phyloP scores from a whole-genome alignment of 2,797 vertebrate species.

The Paratrypauchen microcephalus region DNA sequence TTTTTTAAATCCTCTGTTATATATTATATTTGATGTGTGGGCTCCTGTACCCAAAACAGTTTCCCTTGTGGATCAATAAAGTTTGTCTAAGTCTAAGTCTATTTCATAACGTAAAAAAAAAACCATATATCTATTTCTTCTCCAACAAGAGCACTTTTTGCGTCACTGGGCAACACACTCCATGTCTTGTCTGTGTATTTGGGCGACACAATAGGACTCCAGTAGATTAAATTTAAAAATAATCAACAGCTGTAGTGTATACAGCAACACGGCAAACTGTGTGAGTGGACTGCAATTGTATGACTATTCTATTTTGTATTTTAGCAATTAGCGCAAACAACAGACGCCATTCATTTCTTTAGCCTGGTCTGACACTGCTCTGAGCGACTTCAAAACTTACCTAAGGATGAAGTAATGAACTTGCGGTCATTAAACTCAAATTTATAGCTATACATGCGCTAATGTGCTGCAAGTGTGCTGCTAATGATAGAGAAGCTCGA shows the following conservation, averaged over 20 bases:
- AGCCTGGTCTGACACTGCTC: not conserved
- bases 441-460: slow-evolving; percentile 40
- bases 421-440: slow-evolving; percentile 36
- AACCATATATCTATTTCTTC: not conserved
- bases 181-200: too few relatives aligned
- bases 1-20: too few relatives aligned
- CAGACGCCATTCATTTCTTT: not conserved
- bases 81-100: too few relatives aligned
- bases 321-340: not conserved
- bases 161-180: too few relatives aligned
- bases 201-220: too few relatives aligned
- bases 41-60: too few relatives aligned
- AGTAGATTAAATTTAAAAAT: too few relatives aligned
- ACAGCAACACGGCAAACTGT: not conserved
- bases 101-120: not conserved
- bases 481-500: slow-evolving; percentile 39
- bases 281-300: too few relatives aligned
- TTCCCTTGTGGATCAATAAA: too few relatives aligned
- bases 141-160: too few relatives aligned
- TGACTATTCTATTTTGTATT: not conserved
- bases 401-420: slow-evolving; percentile 24
- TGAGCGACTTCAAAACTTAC: slow-evolving; percentile 14
- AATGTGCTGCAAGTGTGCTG: slow-evolving; percentile 38
- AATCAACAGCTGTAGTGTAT: too few relatives aligned
- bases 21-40: too few relatives aligned